Base-by-base conservation (phyloP, 2,888 invertebrate genomes). In the Nephrotoma appendiculata region DNA sequence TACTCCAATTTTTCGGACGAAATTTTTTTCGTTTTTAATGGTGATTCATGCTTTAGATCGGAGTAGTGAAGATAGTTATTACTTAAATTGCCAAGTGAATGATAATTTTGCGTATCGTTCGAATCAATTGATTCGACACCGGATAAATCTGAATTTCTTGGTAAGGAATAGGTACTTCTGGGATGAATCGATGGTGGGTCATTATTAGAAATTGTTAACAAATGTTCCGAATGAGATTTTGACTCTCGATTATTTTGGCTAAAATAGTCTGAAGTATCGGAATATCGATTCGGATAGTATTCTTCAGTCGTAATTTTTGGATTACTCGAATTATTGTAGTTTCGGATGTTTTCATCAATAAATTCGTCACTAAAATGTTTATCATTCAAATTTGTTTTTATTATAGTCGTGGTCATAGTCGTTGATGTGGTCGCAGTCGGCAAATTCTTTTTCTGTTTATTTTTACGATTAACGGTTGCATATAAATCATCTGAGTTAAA, bases 1-100 rank as follows among this genome's bases (percentile, higher is more conserved):
- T 93, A 94, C 90, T 94, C 94, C 88, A 93, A 92, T 88, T 93
- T 90, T 87, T 91, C 91, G 0, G 91, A 90, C 5, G 91, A 91
- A n/a, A 88, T 19, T 19, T 86, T 87, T 87, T 15, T 87, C n/a
- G 42, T 41, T 45, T 52, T 19, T 6, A n/a, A 43, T 3, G 57
- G 45, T 42, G 45, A 57, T 19, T 87, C 86, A 48, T 87, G 48
- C 12, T 88, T 89, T 7, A 86, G 52, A 31, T 88, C 71, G 6
- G 88, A 86, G 31, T 83, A 83, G 5, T 86, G 52, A 52, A 86
- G 5, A 41, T 86, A 86, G n/a, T 86, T 52, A 42, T 86, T 86
- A 57, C 88, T 86, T 71, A 88, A 84, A 87, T 88, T 88, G 7
- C 87, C 87, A 86, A 90, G 89, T 41, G 89, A 89, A 88, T 91